Evolutionary conservation across 2,888 invertebrate species (phyloP).

Genomic region (Diloba caeruleocephala): DNA sequence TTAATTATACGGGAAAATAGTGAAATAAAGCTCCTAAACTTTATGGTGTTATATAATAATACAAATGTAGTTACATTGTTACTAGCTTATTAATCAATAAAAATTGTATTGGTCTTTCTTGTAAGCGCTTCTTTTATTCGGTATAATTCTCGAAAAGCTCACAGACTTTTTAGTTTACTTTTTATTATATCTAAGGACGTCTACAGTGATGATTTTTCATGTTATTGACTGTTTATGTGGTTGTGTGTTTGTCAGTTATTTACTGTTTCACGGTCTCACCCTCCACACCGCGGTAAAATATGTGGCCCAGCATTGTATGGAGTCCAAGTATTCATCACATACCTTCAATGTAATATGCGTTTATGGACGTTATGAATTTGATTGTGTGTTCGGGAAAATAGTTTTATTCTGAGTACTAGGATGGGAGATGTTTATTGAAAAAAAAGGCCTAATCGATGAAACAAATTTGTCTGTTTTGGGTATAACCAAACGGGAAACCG

Average conservation of each 20-base stretch:
- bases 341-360: background rate
- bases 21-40: slow-evolving; percentile 32
- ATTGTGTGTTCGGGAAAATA: background rate
- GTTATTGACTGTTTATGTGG: no score
- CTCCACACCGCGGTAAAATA: slow-evolving; percentile 31
- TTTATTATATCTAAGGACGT: slow-evolving; percentile 15
- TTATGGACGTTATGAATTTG: background rate
- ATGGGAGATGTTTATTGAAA: no score
- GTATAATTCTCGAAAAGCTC: slow-evolving; percentile 6
- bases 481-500: no score
- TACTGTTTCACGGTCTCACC: slow-evolving; percentile 9
- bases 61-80: slow-evolving; percentile 17
- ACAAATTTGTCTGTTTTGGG: no score
- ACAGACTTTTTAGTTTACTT: slow-evolving; percentile 8
- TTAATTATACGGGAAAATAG: slow-evolving; percentile 33
- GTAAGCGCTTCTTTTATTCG: background rate
- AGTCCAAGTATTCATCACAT: slow-evolving; percentile 5
- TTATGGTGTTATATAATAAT: slow-evolving; percentile 25
- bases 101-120: slow-evolving; percentile 9
- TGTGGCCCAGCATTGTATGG: slow-evolving; percentile 27
- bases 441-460: no score
- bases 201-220: no score
- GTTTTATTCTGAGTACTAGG: no score
- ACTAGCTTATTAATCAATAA: slow-evolving; percentile 13
- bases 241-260: no score